Evolutionary conservation across 2,797 vertebrate genomes (phyloP).

Genomic region (Pitangus sulphuratus): DNA sequence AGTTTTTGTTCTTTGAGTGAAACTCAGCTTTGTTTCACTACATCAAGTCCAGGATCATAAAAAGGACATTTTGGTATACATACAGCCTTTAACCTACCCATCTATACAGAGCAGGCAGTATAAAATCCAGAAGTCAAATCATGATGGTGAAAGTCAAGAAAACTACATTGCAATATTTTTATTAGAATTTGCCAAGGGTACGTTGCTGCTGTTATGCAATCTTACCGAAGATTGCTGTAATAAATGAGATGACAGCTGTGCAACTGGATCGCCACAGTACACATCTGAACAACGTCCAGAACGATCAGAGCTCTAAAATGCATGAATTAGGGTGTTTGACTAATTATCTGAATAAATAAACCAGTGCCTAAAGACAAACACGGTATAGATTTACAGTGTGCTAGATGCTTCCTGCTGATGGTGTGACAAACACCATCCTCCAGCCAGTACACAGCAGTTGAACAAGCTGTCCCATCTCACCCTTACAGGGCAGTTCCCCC

Average conservation of each 20-base stretch:
- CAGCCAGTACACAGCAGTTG: not conserved
- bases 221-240: not conserved
- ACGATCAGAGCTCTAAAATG: not conserved
- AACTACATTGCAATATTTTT: not conserved
- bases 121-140: not conserved
- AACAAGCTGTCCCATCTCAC: not conserved
- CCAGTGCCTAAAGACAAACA: not conserved
- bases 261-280: not conserved
- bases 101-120: not conserved
- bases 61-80: not conserved
- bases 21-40: not conserved
- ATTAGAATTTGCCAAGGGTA: not conserved
- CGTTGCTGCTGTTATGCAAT: not conserved
- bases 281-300: not conserved
- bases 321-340: not conserved
- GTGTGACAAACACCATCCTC: not conserved
- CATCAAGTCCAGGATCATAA: not conserved
- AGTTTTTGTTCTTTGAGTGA: not conserved
- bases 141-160: not conserved
- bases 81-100: not conserved
- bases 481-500: not conserved
- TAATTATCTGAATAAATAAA: not conserved
- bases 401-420: not conserved
- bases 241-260: not conserved
- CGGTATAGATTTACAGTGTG: not conserved